These are phyloP conservation scores for Herminia tarsipennalis DNA, from an alignment of 2,888 invertebrate genomes.

Conservation along the genomic window DNA sequence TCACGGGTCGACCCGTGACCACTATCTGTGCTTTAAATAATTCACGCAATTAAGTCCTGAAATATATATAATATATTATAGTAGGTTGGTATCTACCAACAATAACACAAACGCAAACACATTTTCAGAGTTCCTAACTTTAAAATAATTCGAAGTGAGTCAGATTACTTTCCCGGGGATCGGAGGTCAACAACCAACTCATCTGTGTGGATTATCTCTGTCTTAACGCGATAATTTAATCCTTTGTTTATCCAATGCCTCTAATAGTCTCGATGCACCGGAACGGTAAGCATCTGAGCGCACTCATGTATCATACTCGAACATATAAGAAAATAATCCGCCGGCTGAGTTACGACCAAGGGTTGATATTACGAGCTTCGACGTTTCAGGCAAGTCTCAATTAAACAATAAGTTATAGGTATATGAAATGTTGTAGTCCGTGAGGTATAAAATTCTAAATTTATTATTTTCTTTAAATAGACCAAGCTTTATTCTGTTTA, in stretches of 20 bases:
- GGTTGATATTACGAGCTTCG: constrained; percentile 56
- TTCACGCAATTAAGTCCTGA: too few relatives aligned
- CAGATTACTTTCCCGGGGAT: constrained; percentile 57
- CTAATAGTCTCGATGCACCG: constrained; percentile 77
- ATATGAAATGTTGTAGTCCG: constrained; percentile 43
- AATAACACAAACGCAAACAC: neutral
- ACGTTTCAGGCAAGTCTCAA: constrained; percentile 58
- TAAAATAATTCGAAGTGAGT: constrained; percentile 54
- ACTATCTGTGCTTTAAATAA: too few relatives aligned
- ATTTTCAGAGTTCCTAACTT: constrained; percentile 34
- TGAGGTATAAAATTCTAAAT: constrained; percentile 30
- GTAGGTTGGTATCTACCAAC: too few relatives aligned
- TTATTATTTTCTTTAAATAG: constrained; percentile 3
- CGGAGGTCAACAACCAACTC: constrained; percentile 82
- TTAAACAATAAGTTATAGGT: constrained; percentile 53
- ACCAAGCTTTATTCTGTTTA: too few relatives aligned
- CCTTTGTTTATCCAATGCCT: constrained; percentile 82
- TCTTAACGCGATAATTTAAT: constrained; percentile 82
- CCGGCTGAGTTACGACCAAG: constrained; percentile 69
- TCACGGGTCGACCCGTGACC: too few relatives aligned
- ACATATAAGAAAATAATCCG: constrained; percentile 80
- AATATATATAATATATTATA: too few relatives aligned
- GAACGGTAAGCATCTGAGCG: constrained; percentile 67
- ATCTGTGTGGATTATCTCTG: constrained; percentile 81
- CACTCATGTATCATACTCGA: constrained; percentile 77